Evolutionary conservation across 2,888 invertebrate genomes (phyloP).

Genomic region (Hydraecia micacea): DNA sequence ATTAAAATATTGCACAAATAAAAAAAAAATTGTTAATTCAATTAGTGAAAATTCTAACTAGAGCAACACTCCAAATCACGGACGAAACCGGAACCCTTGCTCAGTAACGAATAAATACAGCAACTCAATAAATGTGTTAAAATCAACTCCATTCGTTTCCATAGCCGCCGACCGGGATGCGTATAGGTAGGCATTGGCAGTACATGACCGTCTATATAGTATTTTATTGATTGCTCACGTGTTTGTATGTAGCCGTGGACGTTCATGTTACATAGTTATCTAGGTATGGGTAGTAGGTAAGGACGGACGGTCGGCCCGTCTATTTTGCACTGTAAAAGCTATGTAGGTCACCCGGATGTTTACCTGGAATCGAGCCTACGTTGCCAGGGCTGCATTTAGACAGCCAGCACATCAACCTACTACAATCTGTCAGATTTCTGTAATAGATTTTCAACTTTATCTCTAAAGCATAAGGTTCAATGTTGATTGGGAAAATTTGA

Average conservation of each 20-base stretch:
- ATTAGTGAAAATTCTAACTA: background rate
- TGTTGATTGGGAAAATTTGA: too few species aligned
- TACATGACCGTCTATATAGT: conserved; percentile 66
- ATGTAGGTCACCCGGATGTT: conserved; percentile 72
- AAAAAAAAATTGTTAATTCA: background rate
- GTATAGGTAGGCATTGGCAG: conserved; percentile 60
- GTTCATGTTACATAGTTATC: conserved; percentile 72
- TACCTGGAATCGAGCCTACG: conserved; percentile 47
- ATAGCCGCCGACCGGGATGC: conserved; percentile 58
- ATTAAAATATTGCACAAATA: background rate
- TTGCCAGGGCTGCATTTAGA: conserved; percentile 8
- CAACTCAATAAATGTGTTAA: conserved; percentile 24
- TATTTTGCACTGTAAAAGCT: conserved; percentile 71
- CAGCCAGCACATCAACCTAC: too few species aligned
- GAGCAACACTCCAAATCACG: background rate
- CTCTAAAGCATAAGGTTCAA: too few species aligned
- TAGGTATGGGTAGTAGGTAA: conserved; percentile 65
- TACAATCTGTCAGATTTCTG: too few species aligned
- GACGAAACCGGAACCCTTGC: background rate
- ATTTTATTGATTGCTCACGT: conserved; percentile 74
- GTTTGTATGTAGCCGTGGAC: conserved; percentile 70
- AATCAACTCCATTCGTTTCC: conserved; percentile 69
- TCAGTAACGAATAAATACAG: background rate
- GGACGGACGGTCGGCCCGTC: conserved; percentile 63
- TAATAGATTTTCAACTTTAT: too few species aligned